Conservation (phyloP, 2,113 vertebrate species). For the Coturnix japonica region DNA sequence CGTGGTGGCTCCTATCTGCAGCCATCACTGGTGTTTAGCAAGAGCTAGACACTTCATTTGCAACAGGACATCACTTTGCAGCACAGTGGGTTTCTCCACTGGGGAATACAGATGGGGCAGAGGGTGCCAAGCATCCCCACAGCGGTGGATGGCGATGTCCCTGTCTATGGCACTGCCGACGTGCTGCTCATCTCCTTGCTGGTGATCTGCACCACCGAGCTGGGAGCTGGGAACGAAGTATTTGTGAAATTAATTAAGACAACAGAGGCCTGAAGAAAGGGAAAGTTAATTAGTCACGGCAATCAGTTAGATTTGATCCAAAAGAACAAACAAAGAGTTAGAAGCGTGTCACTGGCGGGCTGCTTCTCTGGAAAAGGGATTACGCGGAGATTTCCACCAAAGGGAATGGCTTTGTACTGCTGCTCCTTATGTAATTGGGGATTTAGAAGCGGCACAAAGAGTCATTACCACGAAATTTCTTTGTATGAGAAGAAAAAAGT, state of each 20-base stretch:
- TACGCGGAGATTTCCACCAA: constrained; percentile 77
- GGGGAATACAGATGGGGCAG: background rate
- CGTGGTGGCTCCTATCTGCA: background rate
- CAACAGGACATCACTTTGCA: background rate
- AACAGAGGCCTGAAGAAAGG: constrained; percentile 77
- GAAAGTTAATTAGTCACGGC: constrained; percentile 80
- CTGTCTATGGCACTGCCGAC: background rate
- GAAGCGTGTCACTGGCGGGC: constrained; percentile 74
- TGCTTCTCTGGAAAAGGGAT: constrained; percentile 78
- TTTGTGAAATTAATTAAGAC: constrained; percentile 81
- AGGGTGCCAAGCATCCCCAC: background rate
- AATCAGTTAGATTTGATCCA: constrained; percentile 81
- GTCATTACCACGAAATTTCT: constrained; percentile 77
- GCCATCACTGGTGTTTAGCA: background rate
- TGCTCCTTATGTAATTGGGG: constrained; percentile 78
- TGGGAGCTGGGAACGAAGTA: constrained; percentile 58
- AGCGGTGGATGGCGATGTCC: background rate
- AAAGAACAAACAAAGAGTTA: constrained; percentile 78
- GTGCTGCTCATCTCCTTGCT: background rate
- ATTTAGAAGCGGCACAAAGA: constrained; percentile 77
- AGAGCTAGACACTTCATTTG: background rate
- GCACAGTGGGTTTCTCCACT: background rate
- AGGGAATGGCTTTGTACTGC: constrained; percentile 76
- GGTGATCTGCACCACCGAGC: constrained; percentile 40
- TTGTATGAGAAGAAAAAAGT: constrained; percentile 68